Conservation (phyloP, 2,888 invertebrate species). For the Catocala nupta region DNA sequence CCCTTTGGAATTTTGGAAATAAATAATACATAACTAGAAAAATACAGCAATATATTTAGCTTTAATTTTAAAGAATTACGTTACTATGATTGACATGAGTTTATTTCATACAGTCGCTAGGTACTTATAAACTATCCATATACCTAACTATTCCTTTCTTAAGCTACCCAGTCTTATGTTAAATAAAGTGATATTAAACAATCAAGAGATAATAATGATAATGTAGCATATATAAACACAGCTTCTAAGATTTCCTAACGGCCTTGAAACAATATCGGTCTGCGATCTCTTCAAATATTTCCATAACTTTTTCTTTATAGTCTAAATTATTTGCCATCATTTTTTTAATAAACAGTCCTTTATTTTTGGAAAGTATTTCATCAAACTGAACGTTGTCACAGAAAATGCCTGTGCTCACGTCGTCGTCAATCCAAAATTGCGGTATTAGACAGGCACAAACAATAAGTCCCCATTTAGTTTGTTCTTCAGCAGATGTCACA, state of each 20-base stretch:
- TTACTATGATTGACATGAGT: too few relatives aligned
- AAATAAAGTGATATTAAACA: too few relatives aligned
- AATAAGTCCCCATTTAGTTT: conserved; percentile 85
- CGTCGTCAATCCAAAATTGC: conserved; percentile 84
- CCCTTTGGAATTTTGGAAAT: too few relatives aligned
- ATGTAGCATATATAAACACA: too few relatives aligned
- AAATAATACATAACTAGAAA: too few relatives aligned
- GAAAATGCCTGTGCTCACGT: conserved; percentile 78
- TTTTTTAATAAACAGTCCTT: conserved; percentile 84
- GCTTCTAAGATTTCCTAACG: neutral
- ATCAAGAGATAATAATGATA: too few relatives aligned
- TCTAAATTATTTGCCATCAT: conserved; percentile 83
- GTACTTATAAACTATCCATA: too few relatives aligned
- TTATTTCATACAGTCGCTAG: too few relatives aligned
- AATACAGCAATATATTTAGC: too few relatives aligned
- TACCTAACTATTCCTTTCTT: too few relatives aligned
- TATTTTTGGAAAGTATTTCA: conserved; percentile 84
- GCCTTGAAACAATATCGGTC: conserved; percentile 75
- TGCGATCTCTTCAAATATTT: conserved; percentile 86
- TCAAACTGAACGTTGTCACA: conserved; percentile 82
- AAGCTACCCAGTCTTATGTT: too few relatives aligned
- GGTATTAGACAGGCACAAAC: conserved; percentile 85
- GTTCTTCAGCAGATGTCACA: conserved; percentile 77
- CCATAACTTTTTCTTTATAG: conserved; percentile 83
- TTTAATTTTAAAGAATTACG: too few relatives aligned